Percentiles rank a stretch among this genome's conserved stretches.
phyloP scores from a whole-genome alignment of 2,797 vertebrate genomes.

The Dendrocincla fuliginosa region DNA sequence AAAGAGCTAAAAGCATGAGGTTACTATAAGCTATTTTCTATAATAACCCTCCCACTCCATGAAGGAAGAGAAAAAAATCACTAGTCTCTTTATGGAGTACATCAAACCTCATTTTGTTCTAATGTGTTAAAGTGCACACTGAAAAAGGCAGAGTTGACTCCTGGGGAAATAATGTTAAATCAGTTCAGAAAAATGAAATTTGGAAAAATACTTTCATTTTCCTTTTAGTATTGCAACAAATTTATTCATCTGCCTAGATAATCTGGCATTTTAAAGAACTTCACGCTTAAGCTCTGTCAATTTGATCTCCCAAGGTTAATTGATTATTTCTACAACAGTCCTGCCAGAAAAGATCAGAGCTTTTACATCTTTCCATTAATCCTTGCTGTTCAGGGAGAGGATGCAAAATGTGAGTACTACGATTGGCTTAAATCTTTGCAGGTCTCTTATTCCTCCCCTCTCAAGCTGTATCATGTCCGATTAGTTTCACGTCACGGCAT shows the following conservation, averaged over 20 bases:
- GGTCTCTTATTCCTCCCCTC: neutral
- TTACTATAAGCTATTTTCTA: constrained; percentile 54
- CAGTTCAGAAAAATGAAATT: constrained; percentile 69
- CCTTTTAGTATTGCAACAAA: constrained; percentile 63
- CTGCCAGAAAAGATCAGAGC: constrained; percentile 74
- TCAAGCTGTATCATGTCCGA: constrained; percentile 44
- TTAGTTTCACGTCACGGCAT: constrained; percentile 21
- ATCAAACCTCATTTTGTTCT: constrained; percentile 56
- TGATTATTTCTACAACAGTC: constrained; percentile 79
- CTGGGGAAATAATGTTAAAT: constrained; percentile 73
- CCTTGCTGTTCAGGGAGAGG: constrained; percentile 67
- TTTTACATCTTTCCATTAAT: constrained; percentile 75
- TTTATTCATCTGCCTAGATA: constrained; percentile 71
- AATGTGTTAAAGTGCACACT: constrained; percentile 68
- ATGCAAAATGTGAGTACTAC: constrained; percentile 3
- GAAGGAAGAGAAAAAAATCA: constrained; percentile 37
- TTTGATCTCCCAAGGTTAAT: constrained; percentile 80
- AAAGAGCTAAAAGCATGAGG: constrained; percentile 49
- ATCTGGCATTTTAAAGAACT: constrained; percentile 77
- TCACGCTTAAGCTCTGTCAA: constrained; percentile 71
- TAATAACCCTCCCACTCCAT: constrained; percentile 51
- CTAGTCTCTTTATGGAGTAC: constrained; percentile 50
- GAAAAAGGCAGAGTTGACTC: constrained; percentile 71
- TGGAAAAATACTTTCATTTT: constrained; percentile 69
- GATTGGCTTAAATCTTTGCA: constrained; percentile 53